Evolutionary conservation across 2,888 invertebrate species (phyloP).

Genomic region (Mongoloraphidia duomilia): DNA sequence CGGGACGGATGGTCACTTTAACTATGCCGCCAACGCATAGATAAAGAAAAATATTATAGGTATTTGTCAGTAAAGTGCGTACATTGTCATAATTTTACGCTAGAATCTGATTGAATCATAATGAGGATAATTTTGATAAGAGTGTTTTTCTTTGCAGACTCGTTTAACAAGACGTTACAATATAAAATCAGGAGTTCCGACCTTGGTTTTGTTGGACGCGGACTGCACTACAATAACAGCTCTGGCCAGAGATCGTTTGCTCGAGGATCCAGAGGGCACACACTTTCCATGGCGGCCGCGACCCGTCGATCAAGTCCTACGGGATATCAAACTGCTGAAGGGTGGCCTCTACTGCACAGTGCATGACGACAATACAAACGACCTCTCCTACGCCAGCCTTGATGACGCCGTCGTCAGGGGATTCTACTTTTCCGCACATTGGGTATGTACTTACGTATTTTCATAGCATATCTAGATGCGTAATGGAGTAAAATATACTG

Average conservation of each 20-base stretch:
- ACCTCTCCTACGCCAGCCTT: conserved; percentile 30
- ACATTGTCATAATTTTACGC: too few species aligned
- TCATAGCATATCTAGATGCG: too few species aligned
- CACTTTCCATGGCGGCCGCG: conserved; percentile 70
- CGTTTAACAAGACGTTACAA: conserved; percentile 61
- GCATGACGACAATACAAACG: conserved; percentile 35
- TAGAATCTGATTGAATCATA: too few species aligned
- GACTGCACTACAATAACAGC: conserved; percentile 49
- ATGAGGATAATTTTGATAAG: too few species aligned
- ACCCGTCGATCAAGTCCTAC: conserved; percentile 40
- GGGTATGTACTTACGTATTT: too few species aligned
- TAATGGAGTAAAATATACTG: too few species aligned
- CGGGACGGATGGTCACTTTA: too few species aligned
- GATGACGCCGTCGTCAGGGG: conserved; percentile 45
- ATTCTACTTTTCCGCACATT: conserved; percentile 78
- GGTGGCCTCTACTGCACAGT: conserved; percentile 16
- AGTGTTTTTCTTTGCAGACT: conserved; percentile 37
- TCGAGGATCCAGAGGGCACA: conserved; percentile 49
- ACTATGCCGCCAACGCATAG: too few species aligned
- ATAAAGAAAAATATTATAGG: too few species aligned
- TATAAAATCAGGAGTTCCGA: conserved; percentile 62
- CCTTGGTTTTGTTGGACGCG: conserved; percentile 52
- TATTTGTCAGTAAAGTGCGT: too few species aligned
- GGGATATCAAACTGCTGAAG: conserved; percentile 1
- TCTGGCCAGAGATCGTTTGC: conserved; percentile 45